phyloP scores from a whole-genome alignment of 2,888 invertebrate genomes.

The Nemotelus nigrinus region DNA sequence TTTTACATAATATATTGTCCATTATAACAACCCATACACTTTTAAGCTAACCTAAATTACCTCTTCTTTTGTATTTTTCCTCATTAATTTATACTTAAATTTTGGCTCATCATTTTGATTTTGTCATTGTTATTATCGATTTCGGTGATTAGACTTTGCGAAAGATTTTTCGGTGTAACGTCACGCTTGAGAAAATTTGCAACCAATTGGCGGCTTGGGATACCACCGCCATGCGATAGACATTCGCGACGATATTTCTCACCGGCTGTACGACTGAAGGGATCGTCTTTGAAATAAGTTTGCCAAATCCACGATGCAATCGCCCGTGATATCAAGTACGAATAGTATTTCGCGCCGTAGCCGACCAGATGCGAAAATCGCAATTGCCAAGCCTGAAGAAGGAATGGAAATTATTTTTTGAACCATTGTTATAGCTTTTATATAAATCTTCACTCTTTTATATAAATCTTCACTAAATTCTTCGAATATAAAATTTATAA shows the following conservation, averaged over 20 bases:
- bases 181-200: conserved; percentile 80
- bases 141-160: conserved; percentile 81
- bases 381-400: conserved; percentile 86
- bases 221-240: conserved; percentile 87
- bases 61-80: too few species aligned
- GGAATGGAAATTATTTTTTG: background rate
- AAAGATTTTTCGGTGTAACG: conserved; percentile 80
- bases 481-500: too few species aligned
- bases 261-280: conserved; percentile 80
- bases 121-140: conserved; percentile 72
- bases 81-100: background rate
- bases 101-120: conserved; percentile 59
- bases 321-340: conserved; percentile 94
- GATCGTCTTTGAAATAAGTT: conserved; percentile 81
- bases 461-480: too few species aligned
- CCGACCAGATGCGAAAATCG: conserved; percentile 96
- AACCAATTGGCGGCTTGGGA: conserved; percentile 81
- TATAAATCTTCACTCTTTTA: too few species aligned
- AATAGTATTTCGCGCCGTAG: conserved; percentile 98
- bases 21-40: too few species aligned
- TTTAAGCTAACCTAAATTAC: too few species aligned
- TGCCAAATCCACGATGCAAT: conserved; percentile 95
- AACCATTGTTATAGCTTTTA: background rate
- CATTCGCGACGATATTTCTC: conserved; percentile 80
- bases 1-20: too few species aligned